Percentiles rank a stretch among this genome's conserved stretches.
phyloP scores from a whole-genome alignment of 2,888 invertebrate species.

The Erynnis tages region DNA sequence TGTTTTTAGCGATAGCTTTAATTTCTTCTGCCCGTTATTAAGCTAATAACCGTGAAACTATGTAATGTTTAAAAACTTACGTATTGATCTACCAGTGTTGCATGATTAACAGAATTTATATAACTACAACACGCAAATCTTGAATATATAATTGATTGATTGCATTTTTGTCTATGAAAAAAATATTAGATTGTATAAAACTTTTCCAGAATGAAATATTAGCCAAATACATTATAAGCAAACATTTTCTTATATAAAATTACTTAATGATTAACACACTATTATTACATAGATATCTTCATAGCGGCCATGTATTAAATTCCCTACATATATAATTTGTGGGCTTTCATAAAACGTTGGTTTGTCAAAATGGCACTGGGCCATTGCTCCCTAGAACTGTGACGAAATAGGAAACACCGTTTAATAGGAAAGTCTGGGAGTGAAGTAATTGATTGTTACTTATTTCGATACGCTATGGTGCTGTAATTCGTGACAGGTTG shows the following conservation, averaged over 20 bases:
- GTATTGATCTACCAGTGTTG: constrained; percentile 8
- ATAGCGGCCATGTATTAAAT: no score
- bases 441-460: constrained; percentile 7
- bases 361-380: neutral
- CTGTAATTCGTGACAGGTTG: neutral
- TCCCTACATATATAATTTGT: no score
- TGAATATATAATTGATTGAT: constrained; percentile 7
- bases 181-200: no score
- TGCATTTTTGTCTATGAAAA: constrained; percentile 9
- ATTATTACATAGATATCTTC: no score
- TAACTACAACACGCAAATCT: constrained; percentile 35
- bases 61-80: constrained; percentile 9
- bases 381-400: constrained; percentile 9
- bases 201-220: no score
- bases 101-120: constrained; percentile 32
- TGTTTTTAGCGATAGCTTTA: neutral
- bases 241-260: no score
- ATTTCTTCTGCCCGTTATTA: constrained; percentile 9
- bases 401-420: constrained; percentile 13
- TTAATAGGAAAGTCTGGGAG: constrained; percentile 7
- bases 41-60: constrained; percentile 7
- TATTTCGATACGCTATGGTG: constrained; percentile 2
- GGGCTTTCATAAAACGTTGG: no score
- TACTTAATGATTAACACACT: no score
- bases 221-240: no score